Evolutionary conservation across 1,140 invertebrate species (phyloP), one percentile per base, ranked within the genome.

Genomic region (Fragariocoptes setiger): DNA sequence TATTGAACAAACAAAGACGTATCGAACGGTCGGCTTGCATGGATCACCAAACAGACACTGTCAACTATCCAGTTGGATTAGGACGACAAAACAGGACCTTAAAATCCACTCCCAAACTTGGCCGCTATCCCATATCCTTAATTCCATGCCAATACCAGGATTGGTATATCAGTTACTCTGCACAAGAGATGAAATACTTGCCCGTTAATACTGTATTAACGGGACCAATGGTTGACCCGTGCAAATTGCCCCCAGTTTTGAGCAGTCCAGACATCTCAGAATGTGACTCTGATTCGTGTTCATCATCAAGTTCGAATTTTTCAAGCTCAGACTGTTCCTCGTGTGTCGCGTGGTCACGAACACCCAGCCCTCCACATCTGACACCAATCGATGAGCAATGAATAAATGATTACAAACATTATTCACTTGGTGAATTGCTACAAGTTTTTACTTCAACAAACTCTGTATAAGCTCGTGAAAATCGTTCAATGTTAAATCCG

Each of bases 101-200:
- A 12, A 19, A 31, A n/a, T n/a, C 19, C 13, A 40, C 12, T 15
- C 20, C 16, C n/a, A 17, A 31, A 17, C 19, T 21, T 4, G 37
- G 56, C 37, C 40, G 44, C 39, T 92, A 88, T 63, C 85, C 86
- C 16, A 68, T 90, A 19, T 68, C 82, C 21, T 59, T 92, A 38
- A 69, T 95, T 46, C 79, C 82, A 17, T 85, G 83, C 42, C 86
- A 94, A 59, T 92, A 71, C 59, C 73, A 74, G 44, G 78, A 88
- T 56, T 68, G 67, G 56, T 90, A 76, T 57, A 65, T 69, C 17
- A 42, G 44, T 63, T 74, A 69, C 51, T 65, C 65, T 1, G 50
- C 66, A n/a, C 56, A 62, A 21, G 71, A 74, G 54, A 53, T 76
- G 37, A 67, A 66, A 42, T 73, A 76, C 53, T 73, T 85, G 55